Base-by-base conservation (phyloP, 1,140 invertebrate species). In the Euschistus heros region DNA sequence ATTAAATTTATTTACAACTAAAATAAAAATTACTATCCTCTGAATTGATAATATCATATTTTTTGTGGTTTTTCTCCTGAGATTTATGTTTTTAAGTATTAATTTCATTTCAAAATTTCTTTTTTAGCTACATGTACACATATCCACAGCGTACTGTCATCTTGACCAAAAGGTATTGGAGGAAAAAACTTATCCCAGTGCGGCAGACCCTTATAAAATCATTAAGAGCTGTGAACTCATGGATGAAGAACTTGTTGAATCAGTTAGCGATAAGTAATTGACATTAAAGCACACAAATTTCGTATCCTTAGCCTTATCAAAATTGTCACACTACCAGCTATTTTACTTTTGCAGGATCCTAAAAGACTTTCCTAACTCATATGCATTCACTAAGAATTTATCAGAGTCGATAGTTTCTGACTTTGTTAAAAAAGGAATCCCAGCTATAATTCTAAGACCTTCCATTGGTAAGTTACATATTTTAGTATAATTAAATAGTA, bases 381-480 rank as follows among this genome's bases (percentile, higher is more conserved):
- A 96, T 71, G 92, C 91, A 0, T 95, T 90, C 71, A 95, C 92
- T 0, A 96, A 96, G 78, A 88, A 90, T 0, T 73, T 95, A 13
- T 87, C 89, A 0, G 92, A 96, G 77, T 81, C 84, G 15, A 71
- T 94, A 37, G 85, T 90, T 0, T 84, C 88, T 33, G 89, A 94
- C 73, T 66, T 72, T n/a, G 86, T 87, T 75, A 74, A 81, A 18
- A 68, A 72, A 24, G 77, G 82, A 7, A 74, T 99, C 27, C 96
- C 95, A 5, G 78, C 88, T 0, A 82, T 93, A 42, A 91, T 98
- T 65, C 78, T 97, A 15, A 79, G 96, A 67, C 93, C 93, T 15
- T 94, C 92, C 0, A 93, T 95, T 72, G 89, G 87, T 87, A 79
- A 77, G 72, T 74, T 37, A 1, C 22, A 20, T 10, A 62, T 67